These are phyloP conservation scores for Geodia barretti DNA, from an alignment of 37 sponge, comb jelly and placozoan genomes.

Conservation along the genomic window DNA sequence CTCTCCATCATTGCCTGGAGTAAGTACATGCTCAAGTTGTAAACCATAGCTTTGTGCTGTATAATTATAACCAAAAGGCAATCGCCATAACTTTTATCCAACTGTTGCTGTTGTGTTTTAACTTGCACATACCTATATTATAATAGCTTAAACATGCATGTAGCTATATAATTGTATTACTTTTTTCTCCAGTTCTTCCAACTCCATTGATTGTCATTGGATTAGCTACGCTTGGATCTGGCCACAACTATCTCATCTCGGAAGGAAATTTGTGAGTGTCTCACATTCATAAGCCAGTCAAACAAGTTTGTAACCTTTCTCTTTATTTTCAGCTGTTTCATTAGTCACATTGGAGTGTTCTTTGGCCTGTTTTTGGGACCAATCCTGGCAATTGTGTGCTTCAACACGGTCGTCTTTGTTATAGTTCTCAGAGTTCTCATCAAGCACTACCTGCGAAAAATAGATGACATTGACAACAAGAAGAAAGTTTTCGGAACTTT, in stretches of 20 bases:
- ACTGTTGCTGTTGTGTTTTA: too few relatives aligned
- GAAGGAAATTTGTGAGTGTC: not conserved
- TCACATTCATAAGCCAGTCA: not conserved
- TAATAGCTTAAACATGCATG: too few relatives aligned
- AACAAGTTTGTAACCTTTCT: not conserved
- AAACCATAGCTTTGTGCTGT: too few relatives aligned
- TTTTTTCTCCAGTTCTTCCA: conserved; percentile 47
- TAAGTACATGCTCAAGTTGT: too few relatives aligned
- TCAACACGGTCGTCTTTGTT: conserved; percentile 56
- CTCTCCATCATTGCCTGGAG: conserved; percentile 62
- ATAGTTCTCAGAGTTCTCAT: conserved; percentile 23
- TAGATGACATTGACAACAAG: not conserved
- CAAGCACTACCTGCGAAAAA: conserved; percentile 13
- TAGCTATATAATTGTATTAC: not conserved
- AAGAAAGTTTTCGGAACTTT: not conserved
- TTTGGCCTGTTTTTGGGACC: conserved; percentile 58
- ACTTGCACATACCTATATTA: too few relatives aligned
- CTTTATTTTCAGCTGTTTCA: conserved; percentile 45
- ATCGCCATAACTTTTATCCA: too few relatives aligned
- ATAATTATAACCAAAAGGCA: too few relatives aligned
- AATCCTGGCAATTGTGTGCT: conserved; percentile 20
- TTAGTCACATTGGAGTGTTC: conserved; percentile 33
- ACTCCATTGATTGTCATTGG: conserved; percentile 30
- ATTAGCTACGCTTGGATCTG: conserved; percentile 37
- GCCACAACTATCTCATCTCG: conserved; percentile 16